Base-by-base conservation (phyloP, 1,140 invertebrate species). In the Diabrotica undecimpunctata region DNA sequence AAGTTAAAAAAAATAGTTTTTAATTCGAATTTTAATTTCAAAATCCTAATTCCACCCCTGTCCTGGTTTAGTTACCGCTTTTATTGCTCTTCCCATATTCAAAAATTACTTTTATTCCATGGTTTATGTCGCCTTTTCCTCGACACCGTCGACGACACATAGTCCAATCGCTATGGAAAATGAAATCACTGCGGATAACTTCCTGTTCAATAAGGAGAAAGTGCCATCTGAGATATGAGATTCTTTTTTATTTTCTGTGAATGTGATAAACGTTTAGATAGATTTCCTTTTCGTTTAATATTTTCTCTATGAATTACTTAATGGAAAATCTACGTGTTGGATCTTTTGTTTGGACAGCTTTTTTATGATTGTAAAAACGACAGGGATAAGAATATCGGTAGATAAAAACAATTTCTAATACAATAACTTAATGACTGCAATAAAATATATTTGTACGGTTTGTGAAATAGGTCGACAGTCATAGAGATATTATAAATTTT, bases 41-140 rank as follows among this genome's bases (percentile, higher is more conserved):
- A 25, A 25, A 25, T 25, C 25, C 25, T 25, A 2, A 25, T n/a
- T 57, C 55, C 37, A 6, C 12, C n/a, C 55, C 55, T 12, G 25
- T n/a, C 38, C 55, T 25, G 61, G 66, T 58, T 66, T 67, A 69
- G 66, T 72, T 70, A 64, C 64, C 65, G 67, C 66, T 72, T 70
- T 70, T 72, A 72, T 72, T 65, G 64, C 69, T 13, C 55, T 64
- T 51, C 66, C 71, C 65, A 68, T 66, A 72, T 70, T 70, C 67
- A 68, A 72, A 67, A 72, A 70, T 70, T 70, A 68, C 68, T 70
- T 68, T 65, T 68, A 72, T 68, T 65, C 59, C 61, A 54, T 65
- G 58, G 56, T 67, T 66, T 69, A 66, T 65, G 54, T 52, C 61
- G 61, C 62, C 66, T 53, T 58, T 68, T 59, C 50, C 54, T 12